Evolutionary conservation across 2,888 invertebrate species (phyloP).

Genomic region (Coleophora deauratella): DNA sequence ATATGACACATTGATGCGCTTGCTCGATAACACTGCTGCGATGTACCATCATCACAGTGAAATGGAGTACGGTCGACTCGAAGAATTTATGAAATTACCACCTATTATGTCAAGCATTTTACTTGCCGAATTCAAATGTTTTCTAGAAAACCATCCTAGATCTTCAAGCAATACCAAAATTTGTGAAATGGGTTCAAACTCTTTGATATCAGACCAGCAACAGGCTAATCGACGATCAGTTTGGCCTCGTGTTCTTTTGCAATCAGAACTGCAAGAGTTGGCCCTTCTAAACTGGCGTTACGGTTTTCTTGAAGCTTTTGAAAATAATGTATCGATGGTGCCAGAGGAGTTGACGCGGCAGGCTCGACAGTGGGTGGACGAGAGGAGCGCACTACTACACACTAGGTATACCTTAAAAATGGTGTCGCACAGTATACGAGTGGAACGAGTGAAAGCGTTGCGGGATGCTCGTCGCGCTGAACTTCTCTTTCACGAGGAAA

Average conservation of each 20-base stretch:
- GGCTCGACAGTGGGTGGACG: conserved; percentile 44
- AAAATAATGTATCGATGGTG: conserved; percentile 32
- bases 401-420: conserved; percentile 48
- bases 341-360: conserved; percentile 40
- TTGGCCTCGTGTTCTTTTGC: conserved; percentile 36
- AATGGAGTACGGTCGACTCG: conserved; percentile 40
- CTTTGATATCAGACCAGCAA: conserved; percentile 9
- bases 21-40: conserved; percentile 36
- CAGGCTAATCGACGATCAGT: conserved; percentile 16
- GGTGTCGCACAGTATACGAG: conserved; percentile 43
- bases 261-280: conserved; percentile 43
- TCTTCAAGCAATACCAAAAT: background rate
- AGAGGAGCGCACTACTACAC: conserved; percentile 33
- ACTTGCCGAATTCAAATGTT: conserved; percentile 45
- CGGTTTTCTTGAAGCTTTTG: conserved; percentile 53
- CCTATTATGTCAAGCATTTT: conserved; percentile 33
- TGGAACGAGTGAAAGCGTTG: conserved; percentile 42
- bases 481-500: conserved; percentile 38
- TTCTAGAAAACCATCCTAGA: conserved; percentile 44
- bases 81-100: conserved; percentile 43
- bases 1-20: conserved; percentile 24
- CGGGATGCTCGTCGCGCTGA: conserved; percentile 38
- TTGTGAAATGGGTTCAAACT: background rate
- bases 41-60: conserved; percentile 41
- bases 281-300: conserved; percentile 49